Evolutionary conservation across 2,797 vertebrate species (phyloP).

Genomic region (Streptopelia turtur): DNA sequence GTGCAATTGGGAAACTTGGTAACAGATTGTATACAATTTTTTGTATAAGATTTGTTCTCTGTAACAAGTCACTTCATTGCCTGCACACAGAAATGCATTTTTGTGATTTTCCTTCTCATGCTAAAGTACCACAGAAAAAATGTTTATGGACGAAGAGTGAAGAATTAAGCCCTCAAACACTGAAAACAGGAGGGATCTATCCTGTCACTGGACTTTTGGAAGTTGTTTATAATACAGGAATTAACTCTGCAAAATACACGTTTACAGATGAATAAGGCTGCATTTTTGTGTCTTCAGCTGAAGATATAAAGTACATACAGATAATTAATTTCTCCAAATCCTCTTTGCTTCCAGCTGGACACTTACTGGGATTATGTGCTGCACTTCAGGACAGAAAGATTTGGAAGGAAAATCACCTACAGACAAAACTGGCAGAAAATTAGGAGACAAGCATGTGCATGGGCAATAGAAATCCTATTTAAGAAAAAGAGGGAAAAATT

Average conservation of each 20-base stretch:
- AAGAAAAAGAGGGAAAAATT: not conserved
- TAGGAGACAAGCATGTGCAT: not conserved
- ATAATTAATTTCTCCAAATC: not conserved
- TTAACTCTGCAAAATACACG: not conserved
- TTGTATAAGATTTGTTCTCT: not conserved
- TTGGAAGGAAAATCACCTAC: not conserved
- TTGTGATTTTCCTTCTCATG: not conserved
- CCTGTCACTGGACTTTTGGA: not conserved
- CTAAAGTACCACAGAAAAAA: not conserved
- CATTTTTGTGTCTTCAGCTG: not conserved
- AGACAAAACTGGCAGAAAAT: not conserved
- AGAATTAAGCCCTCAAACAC: not conserved
- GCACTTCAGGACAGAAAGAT: not conserved
- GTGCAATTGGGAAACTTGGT: not conserved
- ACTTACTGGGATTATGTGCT: not conserved
- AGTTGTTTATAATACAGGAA: not conserved
- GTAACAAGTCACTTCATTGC: not conserved
- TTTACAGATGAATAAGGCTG: not conserved
- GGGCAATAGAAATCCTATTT: constrained; percentile 5
- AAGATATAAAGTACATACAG: not conserved
- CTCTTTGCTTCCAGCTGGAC: not conserved
- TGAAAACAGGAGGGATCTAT: not conserved
- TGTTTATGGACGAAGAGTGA: not conserved
- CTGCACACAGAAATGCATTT: not conserved
- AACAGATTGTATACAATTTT: no score